Evolutionary conservation across 2,888 invertebrate genomes (phyloP), one percentile per base, ranked within the genome.

Genomic region (Carabus problematicus): DNA sequence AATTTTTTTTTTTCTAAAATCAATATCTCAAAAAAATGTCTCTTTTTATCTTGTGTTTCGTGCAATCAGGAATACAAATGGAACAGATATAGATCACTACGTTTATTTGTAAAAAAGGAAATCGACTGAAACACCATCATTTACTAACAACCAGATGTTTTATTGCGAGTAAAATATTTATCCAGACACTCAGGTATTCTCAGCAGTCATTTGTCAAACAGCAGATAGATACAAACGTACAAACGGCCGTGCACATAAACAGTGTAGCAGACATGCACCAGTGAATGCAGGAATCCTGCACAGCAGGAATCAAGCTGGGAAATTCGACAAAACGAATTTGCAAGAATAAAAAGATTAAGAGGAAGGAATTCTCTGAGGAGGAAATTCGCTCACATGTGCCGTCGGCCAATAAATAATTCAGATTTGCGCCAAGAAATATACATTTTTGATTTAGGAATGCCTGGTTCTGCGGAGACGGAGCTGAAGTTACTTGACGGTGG

Each of bases 381-480:
- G 29, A 55, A 45, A 62, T n/a, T 39, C 63, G 16, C 40, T 18
- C 63, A 42, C 54, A 52, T 54, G 63, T 54, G 54, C 63, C 54
- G 56, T 43, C 64, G 56, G 56, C 56, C 64, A 64, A 64, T 64
- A 64, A 64, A 64, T 64, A 64, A 64, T 64, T 64, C 64, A 64
- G 64, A 64, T 64, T 64, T 56, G 54, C 54, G 56, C 64, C 64
- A 64, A 64, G 56, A 64, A 64, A 64, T 64, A 64, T 64, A 64
- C 64, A 64, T 64, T 64, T 64, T 64, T 64, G 64, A 64, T 64
- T 64, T 64, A 64, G 47, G n/a, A 12, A 47, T 40, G 47, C 18
- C 16, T 49, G 29, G 3, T 29, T 29, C 29, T 29, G 29, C 29
- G 29, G 29, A 29, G 29, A 29, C 29, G 29, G 29, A 29, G 6